Evolutionary conservation across 1,140 invertebrate genomes (phyloP).

Genomic region (Ganaspis sp.): DNA sequence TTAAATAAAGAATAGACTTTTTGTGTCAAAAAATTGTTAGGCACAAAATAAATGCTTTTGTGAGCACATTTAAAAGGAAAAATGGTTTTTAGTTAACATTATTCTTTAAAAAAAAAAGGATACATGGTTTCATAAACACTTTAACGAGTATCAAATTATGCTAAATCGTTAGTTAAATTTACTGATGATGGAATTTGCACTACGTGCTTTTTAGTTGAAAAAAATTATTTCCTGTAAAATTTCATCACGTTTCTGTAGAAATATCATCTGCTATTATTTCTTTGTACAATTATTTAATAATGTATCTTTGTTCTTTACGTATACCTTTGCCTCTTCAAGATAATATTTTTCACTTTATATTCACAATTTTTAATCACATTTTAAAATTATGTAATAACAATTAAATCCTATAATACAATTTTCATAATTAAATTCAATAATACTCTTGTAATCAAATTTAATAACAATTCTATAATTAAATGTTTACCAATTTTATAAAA

Average conservation of each 20-base stretch:
- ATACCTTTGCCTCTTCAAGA: neutral
- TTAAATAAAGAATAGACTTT: too few species aligned
- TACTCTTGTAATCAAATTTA: too few species aligned
- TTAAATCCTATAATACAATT: too few species aligned
- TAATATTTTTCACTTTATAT: neutral
- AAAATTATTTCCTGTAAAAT: neutral
- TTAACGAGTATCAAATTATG: neutral
- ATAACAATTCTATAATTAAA: too few species aligned
- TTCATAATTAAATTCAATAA: too few species aligned
- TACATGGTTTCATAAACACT: neutral
- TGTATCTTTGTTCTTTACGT: neutral
- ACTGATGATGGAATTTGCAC: neutral
- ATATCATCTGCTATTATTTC: neutral
- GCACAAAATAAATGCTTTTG: too few species aligned
- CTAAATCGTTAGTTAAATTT: neutral
- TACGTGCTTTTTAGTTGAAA: neutral
- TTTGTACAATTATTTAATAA: neutral
- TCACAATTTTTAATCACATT: too few species aligned
- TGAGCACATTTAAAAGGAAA: too few species aligned
- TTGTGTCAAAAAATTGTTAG: too few species aligned
- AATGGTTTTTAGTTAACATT: too few species aligned
- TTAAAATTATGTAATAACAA: too few species aligned
- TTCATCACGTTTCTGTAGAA: neutral
- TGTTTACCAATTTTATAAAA: too few species aligned
- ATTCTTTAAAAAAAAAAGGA: conserved; percentile 24